Base-by-base conservation (phyloP, 2,113 vertebrate genomes). In the Colossoma macropomum region DNA sequence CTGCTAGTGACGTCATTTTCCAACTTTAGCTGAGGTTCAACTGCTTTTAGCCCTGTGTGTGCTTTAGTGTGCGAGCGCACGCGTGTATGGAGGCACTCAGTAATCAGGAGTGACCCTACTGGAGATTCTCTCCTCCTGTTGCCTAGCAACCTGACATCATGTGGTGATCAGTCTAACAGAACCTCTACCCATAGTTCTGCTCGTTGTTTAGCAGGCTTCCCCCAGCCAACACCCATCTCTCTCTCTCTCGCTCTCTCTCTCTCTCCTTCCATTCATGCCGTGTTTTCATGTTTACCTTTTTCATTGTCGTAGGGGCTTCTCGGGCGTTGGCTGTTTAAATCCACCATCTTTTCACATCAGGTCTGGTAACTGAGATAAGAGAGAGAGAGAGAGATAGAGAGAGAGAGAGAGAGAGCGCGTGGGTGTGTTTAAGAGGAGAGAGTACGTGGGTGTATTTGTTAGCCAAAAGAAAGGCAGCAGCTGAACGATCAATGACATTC, bases 111-210 rank as follows among this genome's bases (percentile, higher is more conserved):
- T 88, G 77, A 88, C 86, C 84, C 87, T 86, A 88, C 84, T 84
- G 85, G 81, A 87, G 84, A 79, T 85, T 86, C 82, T 90, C 86
- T 81, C 80, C 66, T 84, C 87, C 86, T 92, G 94, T 95, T 95
- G 91, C 94, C 86, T 89, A 84, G 94, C 90, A 94, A 95, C 94
- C 79, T 77, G 86, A 89, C 91, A 91, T 90, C 90, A 92, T 87
- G 79, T 87, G 85, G 83, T 88, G 91, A 92, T 92, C 91, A 89
- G 87, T 87, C 82, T 77, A 78, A 70, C 79, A 52, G 78, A 59
- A 8, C 79, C 59, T 89, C 87, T 92, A 90, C 89, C 91, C 92
- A 93, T 32, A 91, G 90, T 92, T 65, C 90, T 77, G 87, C 88
- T 84, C 84, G 25, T 62, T 32, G 79, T 62, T 69, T 76, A 81